Evolutionary conservation across 1,140 invertebrate genomes (phyloP).

Genomic region (Hermetia illucens): DNA sequence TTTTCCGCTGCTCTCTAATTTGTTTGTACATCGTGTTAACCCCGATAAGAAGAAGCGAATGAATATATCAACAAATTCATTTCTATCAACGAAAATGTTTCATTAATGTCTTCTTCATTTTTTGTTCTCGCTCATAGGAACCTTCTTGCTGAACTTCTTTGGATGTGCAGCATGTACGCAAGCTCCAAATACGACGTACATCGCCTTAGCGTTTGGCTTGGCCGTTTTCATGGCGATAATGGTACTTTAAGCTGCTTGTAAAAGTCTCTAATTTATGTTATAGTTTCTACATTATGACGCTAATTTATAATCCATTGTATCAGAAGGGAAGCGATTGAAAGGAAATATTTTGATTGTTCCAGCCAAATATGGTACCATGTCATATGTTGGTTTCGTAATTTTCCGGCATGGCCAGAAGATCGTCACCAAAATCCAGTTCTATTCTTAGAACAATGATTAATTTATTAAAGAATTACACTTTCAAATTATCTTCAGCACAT

Average conservation of each 20-base stretch:
- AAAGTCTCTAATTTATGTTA: too few species aligned
- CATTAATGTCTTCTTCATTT: not conserved
- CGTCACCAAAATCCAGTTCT: not conserved
- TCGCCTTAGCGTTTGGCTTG: slow-evolving; percentile 75
- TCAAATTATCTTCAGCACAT: not conserved
- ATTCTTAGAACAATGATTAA: not conserved
- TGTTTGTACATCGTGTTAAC: not conserved
- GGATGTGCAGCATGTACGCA: slow-evolving; percentile 60
- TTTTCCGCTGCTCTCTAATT: not conserved
- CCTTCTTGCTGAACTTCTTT: slow-evolving; percentile 64
- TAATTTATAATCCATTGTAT: too few species aligned
- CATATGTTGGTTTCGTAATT: not conserved
- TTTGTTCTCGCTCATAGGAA: slow-evolving; percentile 40
- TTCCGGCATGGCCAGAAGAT: not conserved
- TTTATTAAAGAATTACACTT: not conserved
- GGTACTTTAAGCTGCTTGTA: too few species aligned
- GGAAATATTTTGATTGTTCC: not conserved
- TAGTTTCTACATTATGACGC: too few species aligned
- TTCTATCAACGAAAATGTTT: not conserved
- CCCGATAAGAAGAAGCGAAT: not conserved
- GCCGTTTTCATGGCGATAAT: slow-evolving; percentile 66
- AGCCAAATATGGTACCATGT: not conserved
- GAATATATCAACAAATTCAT: not conserved
- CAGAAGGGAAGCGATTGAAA: too few species aligned
- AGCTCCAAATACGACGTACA: slow-evolving; percentile 49